Conservation (phyloP, 1,140 invertebrate species). For the Branchinecta lynchi region DNA sequence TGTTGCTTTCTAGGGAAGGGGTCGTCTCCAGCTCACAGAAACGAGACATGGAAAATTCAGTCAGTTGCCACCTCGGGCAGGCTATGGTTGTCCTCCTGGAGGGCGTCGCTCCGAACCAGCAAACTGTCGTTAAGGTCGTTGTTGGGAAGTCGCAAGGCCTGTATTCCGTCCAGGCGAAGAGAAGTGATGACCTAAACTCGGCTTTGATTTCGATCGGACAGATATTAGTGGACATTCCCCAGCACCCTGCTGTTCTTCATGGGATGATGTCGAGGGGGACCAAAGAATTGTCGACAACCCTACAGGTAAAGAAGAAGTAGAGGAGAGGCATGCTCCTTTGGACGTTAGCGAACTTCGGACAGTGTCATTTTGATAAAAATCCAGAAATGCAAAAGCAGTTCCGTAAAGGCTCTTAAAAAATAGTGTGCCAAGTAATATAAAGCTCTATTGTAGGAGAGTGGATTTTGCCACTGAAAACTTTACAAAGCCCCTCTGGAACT, state of each 20-base stretch:
- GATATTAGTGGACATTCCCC: conserved; percentile 83
- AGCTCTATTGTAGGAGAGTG: too few species aligned
- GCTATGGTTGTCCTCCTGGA: conserved; percentile 84
- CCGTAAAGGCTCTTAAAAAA: too few species aligned
- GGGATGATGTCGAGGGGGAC: conserved; percentile 92
- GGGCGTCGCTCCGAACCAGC: conserved; percentile 66
- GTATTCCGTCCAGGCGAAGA: conserved; percentile 62
- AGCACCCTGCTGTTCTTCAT: conserved; percentile 88
- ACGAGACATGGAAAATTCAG: conserved; percentile 58
- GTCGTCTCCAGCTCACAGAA: conserved; percentile 23
- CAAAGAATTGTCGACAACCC: conserved; percentile 75
- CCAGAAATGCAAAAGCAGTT: too few species aligned
- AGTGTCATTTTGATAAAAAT: too few species aligned
- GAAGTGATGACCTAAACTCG: conserved; percentile 68
- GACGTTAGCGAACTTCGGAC: too few species aligned
- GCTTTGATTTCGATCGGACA: conserved; percentile 70
- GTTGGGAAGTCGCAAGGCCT: conserved; percentile 80
- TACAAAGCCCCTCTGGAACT: too few species aligned
- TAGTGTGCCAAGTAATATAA: too few species aligned
- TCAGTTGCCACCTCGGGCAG: conserved; percentile 75
- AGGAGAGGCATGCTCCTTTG: too few species aligned
- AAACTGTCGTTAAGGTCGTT: conserved; percentile 78
- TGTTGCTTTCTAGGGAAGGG: not conserved
- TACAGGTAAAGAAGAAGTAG: conserved; percentile 41
- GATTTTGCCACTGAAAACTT: too few species aligned